Evolutionary conservation across 2,797 vertebrate species (phyloP).

Genomic region (Australoheros facetus): DNA sequence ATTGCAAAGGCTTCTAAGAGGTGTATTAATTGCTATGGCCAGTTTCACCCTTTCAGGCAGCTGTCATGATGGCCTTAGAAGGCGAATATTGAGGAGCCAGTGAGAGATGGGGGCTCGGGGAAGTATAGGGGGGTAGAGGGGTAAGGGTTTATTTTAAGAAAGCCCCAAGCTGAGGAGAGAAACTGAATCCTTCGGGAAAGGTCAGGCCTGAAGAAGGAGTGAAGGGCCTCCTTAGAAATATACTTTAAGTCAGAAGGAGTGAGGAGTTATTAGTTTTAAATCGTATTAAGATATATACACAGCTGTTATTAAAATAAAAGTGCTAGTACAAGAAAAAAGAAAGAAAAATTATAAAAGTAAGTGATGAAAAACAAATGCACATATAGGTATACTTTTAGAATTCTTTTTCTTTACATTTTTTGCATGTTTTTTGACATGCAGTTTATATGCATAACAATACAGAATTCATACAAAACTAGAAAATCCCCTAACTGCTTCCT

Average conservation of each 20-base stretch:
- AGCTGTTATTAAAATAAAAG: constrained; percentile 12
- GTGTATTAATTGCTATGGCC: constrained; percentile 73
- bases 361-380: background rate
- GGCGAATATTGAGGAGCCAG: constrained; percentile 81
- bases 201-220: constrained; percentile 79
- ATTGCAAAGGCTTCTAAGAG: constrained; percentile 63
- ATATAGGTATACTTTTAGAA: background rate
- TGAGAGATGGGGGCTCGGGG: constrained; percentile 65
- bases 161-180: constrained; percentile 75
- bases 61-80: constrained; percentile 86
- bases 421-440: background rate
- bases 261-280: constrained; percentile 55
- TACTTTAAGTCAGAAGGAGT: constrained; percentile 44
- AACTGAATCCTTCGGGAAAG: constrained; percentile 83
- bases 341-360: background rate
- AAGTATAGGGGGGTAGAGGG: constrained; percentile 69
- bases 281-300: constrained; percentile 21
- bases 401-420: fast-evolving
- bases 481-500: background rate
- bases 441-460: background rate
- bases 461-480: constrained; percentile 2
- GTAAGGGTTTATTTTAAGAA: constrained; percentile 80
- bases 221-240: constrained; percentile 58
- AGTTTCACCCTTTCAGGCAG: constrained; percentile 72
- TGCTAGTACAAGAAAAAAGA: background rate